Conservation (phyloP, 2,888 invertebrate genomes). For the Campopleginae sp. region DNA sequence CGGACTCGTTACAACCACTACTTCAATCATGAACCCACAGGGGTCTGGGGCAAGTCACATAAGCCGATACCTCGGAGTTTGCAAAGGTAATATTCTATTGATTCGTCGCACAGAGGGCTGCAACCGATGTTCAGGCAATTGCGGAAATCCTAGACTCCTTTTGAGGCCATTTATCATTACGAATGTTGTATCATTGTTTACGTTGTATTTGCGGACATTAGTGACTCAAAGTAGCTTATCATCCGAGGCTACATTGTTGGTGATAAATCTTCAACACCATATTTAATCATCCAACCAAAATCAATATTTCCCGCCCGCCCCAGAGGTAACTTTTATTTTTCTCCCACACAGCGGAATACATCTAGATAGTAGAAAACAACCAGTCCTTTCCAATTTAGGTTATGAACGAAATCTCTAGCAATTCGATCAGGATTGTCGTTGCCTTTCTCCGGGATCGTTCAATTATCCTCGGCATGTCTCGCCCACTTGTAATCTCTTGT, state of each 20-base stretch:
- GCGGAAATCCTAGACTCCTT: neutral
- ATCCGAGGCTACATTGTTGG: neutral
- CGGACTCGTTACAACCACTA: conserved; percentile 12
- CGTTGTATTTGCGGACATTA: neutral
- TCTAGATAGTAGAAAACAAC: conserved; percentile 7
- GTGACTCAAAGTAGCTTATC: neutral
- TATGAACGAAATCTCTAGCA: conserved; percentile 45
- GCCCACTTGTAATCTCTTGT: conserved; percentile 53
- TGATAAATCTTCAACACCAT: neutral
- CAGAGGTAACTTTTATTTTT: neutral
- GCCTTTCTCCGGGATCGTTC: conserved; percentile 30
- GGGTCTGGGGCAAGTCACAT: conserved; percentile 9
- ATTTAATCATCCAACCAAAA: neutral
- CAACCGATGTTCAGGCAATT: neutral
- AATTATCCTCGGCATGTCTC: conserved; percentile 60
- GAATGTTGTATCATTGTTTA: neutral
- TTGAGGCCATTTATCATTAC: neutral
- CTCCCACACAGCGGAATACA: neutral
- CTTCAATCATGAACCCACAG: neutral
- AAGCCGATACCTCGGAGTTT: neutral
- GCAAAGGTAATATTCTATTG: conserved; percentile 5
- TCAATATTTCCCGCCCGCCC: neutral
- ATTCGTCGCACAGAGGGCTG: neutral
- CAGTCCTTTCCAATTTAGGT: neutral
- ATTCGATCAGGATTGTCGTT: conserved; percentile 31